A percentile compares a stretch with the other conserved stretches of the same genome.
phyloP scores from a whole-genome alignment of 2,113 vertebrate species.

The Phalacrocorax pelagicus region DNA sequence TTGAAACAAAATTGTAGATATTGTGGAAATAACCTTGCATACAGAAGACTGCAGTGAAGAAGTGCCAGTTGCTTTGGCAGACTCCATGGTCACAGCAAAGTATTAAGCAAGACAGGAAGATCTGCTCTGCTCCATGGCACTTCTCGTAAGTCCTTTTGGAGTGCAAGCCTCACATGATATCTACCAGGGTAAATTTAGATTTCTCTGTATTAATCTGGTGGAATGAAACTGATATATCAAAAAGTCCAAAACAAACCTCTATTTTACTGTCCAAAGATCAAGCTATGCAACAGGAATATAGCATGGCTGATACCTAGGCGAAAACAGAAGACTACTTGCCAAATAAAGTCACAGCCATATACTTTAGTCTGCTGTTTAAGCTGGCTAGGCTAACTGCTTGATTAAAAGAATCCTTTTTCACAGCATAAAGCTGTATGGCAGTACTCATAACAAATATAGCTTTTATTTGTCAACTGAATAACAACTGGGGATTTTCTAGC shows the following conservation, averaged over 20 bases:
- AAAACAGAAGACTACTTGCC: not conserved
- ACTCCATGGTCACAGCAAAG: not conserved
- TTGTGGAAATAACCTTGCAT: not conserved
- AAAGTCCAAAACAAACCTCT: not conserved
- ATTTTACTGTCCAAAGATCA: not conserved
- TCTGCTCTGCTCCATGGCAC: not conserved
- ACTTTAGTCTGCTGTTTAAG: not conserved
- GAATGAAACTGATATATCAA: not conserved
- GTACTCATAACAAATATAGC: not conserved
- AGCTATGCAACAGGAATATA: not conserved
- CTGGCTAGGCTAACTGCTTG: not conserved
- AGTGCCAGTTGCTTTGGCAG: not conserved
- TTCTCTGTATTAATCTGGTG: not conserved
- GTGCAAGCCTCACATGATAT: not conserved
- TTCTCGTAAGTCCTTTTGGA: not conserved
- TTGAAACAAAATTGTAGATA: not conserved
- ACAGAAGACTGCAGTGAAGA: not conserved
- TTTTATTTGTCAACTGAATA: not conserved
- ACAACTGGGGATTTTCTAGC: not conserved
- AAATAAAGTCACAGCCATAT: not conserved
- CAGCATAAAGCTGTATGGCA: not conserved
- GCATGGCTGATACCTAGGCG: rapidly evolving
- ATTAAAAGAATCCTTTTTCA: not conserved
- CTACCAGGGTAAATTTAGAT: not conserved
- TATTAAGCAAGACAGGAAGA: not conserved